These are phyloP conservation scores for Bufo bufo DNA, from an alignment of 2,113 vertebrate genomes.

Conservation along the genomic window DNA sequence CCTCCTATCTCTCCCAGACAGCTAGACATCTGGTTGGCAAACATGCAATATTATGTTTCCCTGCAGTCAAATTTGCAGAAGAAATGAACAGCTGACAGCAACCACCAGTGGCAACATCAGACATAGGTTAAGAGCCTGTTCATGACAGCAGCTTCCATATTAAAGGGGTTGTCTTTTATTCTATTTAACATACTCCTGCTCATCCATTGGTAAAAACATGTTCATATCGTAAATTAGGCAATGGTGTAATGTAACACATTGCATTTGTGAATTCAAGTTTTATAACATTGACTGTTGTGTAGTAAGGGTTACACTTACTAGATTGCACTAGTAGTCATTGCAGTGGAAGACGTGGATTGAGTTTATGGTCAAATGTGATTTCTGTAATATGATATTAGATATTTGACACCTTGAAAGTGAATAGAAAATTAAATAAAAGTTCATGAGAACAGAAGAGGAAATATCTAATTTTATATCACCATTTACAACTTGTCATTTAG, in stretches of 20 bases:
- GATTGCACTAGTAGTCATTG: background rate
- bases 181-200: too few species aligned
- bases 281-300: background rate
- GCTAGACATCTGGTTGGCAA: too few species aligned
- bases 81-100: background rate
- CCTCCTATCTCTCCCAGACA: too few species aligned
- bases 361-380: background rate
- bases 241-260: background rate
- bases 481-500: slow-evolving; percentile 51
- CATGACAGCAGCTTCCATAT: too few species aligned
- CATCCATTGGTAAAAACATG: background rate
- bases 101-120: background rate
- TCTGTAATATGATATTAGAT: background rate
- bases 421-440: slow-evolving; percentile 16
- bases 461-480: slow-evolving; percentile 42
- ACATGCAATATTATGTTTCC: too few species aligned
- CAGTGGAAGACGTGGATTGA: background rate
- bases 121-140: background rate
- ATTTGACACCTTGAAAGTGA: background rate
- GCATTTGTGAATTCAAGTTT: background rate
- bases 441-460: slow-evolving; percentile 24
- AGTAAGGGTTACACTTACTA: background rate
- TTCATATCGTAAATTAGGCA: background rate
- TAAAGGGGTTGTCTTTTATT: too few species aligned
- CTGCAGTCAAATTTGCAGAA: too few species aligned